Conservation (phyloP, 2,113 vertebrate genomes). For the Ageneiosus marmoratus region DNA sequence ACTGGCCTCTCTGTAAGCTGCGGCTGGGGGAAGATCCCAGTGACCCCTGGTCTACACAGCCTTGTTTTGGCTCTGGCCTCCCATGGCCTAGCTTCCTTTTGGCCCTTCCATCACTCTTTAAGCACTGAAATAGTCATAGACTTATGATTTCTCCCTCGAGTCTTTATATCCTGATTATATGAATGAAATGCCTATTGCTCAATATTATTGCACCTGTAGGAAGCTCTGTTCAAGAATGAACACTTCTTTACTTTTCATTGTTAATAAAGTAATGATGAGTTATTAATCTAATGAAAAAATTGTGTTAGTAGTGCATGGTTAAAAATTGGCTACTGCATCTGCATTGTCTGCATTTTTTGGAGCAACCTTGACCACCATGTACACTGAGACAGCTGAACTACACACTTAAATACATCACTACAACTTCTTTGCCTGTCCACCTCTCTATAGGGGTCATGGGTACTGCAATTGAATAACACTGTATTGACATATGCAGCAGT, state of each 20-base stretch:
- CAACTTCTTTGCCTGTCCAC: neutral
- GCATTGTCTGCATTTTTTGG: neutral
- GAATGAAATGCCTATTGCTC: constrained; percentile 10
- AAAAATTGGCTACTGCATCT: neutral
- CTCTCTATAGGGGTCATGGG: constrained; percentile 19
- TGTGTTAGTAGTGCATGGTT: too few relatives aligned
- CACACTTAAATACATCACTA: neutral
- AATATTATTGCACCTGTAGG: constrained; percentile 5
- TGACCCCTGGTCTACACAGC: neutral
- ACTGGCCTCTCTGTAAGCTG: constrained; percentile 34
- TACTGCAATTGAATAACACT: neutral
- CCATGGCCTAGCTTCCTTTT: constrained; percentile 42
- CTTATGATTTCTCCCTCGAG: constrained; percentile 22
- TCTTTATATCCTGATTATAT: constrained; percentile 7
- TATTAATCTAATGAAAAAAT: neutral
- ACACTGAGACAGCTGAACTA: neutral
- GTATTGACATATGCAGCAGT: constrained; percentile 2
- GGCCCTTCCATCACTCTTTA: constrained; percentile 27
- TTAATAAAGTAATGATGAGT: neutral
- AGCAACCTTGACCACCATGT: neutral
- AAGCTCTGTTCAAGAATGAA: neutral
- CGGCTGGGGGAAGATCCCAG: constrained; percentile 37
- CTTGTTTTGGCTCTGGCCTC: constrained; percentile 39
- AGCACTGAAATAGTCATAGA: constrained; percentile 14
- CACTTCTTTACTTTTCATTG: neutral